phyloP scores from a whole-genome alignment of 2,113 vertebrate species.

The Orthonyx spaldingii region DNA sequence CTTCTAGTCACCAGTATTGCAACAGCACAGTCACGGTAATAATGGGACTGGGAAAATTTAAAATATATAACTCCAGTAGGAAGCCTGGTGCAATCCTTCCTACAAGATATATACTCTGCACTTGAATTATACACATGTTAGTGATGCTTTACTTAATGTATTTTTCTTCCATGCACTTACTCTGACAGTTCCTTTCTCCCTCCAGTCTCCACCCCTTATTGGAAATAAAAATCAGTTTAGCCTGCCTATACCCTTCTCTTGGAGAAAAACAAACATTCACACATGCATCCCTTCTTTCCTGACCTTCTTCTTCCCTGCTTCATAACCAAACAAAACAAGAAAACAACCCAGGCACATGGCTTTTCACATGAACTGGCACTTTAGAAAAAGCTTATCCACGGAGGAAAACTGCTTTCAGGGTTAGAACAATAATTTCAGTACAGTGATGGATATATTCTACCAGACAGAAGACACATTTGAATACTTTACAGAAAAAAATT shows the following conservation, averaged over 20 bases:
- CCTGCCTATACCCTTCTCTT: neutral
- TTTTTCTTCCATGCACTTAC: conserved; percentile 1
- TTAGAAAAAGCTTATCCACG: conserved; percentile 44
- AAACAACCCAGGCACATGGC: neutral
- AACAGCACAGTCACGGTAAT: neutral
- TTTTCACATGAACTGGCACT: conserved; percentile 56
- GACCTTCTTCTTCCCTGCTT: neutral
- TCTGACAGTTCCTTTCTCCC: neutral
- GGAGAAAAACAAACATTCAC: neutral
- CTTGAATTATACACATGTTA: neutral
- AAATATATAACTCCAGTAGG: neutral
- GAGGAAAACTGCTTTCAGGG: conserved; percentile 44
- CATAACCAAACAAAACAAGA: neutral
- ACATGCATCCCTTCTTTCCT: neutral
- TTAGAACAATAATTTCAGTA: conserved; percentile 17
- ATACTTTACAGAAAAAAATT: conserved; percentile 4
- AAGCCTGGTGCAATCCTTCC: neutral
- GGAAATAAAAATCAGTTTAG: conserved; percentile 57
- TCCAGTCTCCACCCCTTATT: neutral
- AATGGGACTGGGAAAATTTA: neutral
- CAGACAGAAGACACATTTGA: conserved; percentile 42
- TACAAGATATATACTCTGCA: neutral
- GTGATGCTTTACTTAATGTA: neutral
- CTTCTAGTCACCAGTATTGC: neutral
- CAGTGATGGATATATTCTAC: conserved; percentile 28